Base-by-base conservation (phyloP, 1,140 invertebrate species). In the Periplaneta americana region DNA sequence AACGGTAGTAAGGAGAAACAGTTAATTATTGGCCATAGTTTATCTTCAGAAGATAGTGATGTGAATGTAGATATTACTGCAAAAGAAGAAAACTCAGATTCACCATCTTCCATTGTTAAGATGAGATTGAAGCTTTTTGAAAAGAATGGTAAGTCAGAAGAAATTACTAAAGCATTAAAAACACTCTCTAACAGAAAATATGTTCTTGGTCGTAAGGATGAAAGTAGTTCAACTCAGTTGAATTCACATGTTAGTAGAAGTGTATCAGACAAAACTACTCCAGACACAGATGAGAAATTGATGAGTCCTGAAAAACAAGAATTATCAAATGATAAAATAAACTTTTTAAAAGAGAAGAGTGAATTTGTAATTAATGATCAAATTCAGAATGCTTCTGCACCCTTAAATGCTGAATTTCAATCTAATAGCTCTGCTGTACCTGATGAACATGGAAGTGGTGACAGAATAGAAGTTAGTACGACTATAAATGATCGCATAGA, bases 21-120 rank as follows among this genome's bases (percentile, higher is more conserved):
- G 82, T 83, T 79, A 79, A 74, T 79, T 82, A 84, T 82, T 85
- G 84, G 84, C 84, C 85, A 78, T 34, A 75, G 15, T 18, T 15
- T 75, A 75, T 28, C 33, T 28, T 13, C 13, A 2, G 76, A 78
- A 34, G 34, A 17, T n/a, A 78, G 34, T n/a, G n/a, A 39, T 78
- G 33, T n/a, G 5, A 36, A 1, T 78, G 28, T 36, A 9, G 36
- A 37, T 22, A 15, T 13, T 18, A 3, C 34, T 78, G 33, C 75
- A 36, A 81, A 81, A 81, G 81, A 81, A 22, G 22, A 36, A 32
- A 22, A 77, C 57, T 37, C 48, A 32, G 34, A 35, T 28, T 34
- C 28, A 22, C 33, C 81, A 34, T 34, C 35, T 22, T 81, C 81
- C 37, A 77, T 81, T 39, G 81, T 81, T 13, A 76, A 81, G 76